These are phyloP conservation scores for Pachyuromys duprasi DNA, from an alignment of 2,797 vertebrate genomes.

Conservation along the genomic window DNA sequence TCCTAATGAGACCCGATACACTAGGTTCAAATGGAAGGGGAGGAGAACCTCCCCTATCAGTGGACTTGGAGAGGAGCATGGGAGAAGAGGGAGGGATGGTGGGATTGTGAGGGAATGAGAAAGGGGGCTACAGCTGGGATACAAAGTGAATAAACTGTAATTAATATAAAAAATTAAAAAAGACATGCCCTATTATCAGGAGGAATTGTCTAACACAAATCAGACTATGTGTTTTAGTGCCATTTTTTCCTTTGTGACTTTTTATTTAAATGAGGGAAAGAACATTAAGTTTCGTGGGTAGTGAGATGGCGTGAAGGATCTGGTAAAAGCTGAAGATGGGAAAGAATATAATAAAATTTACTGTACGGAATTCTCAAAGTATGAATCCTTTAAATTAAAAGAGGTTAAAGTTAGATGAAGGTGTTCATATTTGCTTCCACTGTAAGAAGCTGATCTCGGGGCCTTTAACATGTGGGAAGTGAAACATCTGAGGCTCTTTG, in stretches of 20 bases:
- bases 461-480: background rate
- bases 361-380: background rate
- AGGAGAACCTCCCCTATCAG: no score
- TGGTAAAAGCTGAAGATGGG: background rate
- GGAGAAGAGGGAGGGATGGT: no score
- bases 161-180: no score
- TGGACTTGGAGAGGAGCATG: no score
- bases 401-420: background rate
- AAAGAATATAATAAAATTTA: background rate
- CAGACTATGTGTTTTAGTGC: background rate
- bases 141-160: no score
- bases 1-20: no score
- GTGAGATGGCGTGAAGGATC: background rate
- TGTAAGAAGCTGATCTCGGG: background rate
- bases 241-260: background rate
- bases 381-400: background rate
- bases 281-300: background rate
- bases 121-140: no score
- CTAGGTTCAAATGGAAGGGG: no score
- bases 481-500: background rate
- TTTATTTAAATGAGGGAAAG: background rate
- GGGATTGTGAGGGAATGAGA: no score
- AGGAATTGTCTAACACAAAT: background rate
- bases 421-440: background rate
- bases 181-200: background rate